Conservation (phyloP, 2,888 invertebrate species). For the Falcaria lacertinaria region DNA sequence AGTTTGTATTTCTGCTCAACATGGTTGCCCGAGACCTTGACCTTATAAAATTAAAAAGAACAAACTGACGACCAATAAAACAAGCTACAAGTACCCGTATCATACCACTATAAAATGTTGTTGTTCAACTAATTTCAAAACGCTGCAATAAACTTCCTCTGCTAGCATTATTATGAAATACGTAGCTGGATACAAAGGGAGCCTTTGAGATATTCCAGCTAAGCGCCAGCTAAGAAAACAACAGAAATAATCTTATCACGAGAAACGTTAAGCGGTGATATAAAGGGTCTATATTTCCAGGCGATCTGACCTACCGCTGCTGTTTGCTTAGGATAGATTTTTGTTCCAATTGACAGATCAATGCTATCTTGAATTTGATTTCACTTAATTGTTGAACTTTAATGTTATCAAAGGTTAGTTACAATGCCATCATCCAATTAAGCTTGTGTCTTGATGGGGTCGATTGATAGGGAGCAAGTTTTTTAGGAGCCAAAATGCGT, state of each 20-base stretch:
- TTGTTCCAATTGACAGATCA: constrained; percentile 51
- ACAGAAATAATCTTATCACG: constrained; percentile 24
- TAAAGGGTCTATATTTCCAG: constrained; percentile 32
- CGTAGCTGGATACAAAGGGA: constrained; percentile 8
- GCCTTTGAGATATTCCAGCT: constrained; percentile 24
- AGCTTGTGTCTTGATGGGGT: neutral
- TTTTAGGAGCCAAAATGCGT: too few species aligned
- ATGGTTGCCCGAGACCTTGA: too few species aligned
- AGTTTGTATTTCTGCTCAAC: too few species aligned
- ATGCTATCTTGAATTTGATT: constrained; percentile 47
- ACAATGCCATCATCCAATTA: neutral
- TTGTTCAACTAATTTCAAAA: neutral
- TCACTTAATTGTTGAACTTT: constrained; percentile 11
- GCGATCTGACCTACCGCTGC: constrained; percentile 28
- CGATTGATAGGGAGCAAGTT: too few species aligned
- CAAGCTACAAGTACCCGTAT: neutral
- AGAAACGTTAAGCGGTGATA: constrained; percentile 20
- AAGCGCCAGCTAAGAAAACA: constrained; percentile 29
- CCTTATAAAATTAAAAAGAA: neutral
- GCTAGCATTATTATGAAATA: constrained; percentile 5
- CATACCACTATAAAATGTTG: neutral
- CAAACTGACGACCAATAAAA: neutral
- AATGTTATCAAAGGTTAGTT: constrained; percentile 1
- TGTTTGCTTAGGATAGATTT: constrained; percentile 56
- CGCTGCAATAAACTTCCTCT: constrained; percentile 2